phyloP scores from a whole-genome alignment of 2,888 invertebrate species.

The Hoplodrina blanda region DNA sequence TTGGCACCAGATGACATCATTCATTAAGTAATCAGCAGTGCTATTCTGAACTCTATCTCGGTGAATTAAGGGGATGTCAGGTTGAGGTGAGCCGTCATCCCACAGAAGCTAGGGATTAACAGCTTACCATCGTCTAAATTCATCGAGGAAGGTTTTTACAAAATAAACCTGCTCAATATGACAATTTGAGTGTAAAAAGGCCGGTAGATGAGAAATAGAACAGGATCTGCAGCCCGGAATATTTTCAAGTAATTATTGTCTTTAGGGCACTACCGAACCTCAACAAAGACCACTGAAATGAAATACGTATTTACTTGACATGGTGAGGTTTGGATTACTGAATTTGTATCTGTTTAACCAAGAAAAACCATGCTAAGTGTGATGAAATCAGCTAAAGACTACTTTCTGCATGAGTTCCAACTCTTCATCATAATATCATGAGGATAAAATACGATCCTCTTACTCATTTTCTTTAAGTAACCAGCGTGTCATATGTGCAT shows the following conservation, averaged over 20 bases:
- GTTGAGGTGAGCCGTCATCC: too few species aligned
- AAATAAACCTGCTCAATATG: too few species aligned
- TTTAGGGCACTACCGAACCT: not conserved
- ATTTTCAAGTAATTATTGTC: not conserved
- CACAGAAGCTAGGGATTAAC: not conserved
- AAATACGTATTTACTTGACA: not conserved
- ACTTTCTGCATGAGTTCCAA: not conserved
- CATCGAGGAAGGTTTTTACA: too few species aligned
- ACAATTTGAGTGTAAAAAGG: not conserved
- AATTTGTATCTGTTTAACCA: too few species aligned
- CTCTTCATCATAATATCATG: not conserved
- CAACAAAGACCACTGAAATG: not conserved
- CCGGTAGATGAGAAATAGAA: not conserved
- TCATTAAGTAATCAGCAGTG: not conserved
- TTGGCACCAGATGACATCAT: constrained; percentile 6
- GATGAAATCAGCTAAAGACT: too few species aligned
- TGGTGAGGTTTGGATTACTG: not conserved
- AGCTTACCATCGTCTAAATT: not conserved
- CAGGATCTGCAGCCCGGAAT: not conserved
- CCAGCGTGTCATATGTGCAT: constrained; percentile 1
- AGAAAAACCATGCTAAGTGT: too few species aligned
- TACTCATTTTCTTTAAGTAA: not conserved
- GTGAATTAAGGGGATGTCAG: not conserved
- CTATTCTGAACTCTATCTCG: not conserved
- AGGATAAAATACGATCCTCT: not conserved